These are phyloP conservation scores for Sussaba pulchella DNA, from an alignment of 2,888 invertebrate genomes.

Conservation along the genomic window DNA sequence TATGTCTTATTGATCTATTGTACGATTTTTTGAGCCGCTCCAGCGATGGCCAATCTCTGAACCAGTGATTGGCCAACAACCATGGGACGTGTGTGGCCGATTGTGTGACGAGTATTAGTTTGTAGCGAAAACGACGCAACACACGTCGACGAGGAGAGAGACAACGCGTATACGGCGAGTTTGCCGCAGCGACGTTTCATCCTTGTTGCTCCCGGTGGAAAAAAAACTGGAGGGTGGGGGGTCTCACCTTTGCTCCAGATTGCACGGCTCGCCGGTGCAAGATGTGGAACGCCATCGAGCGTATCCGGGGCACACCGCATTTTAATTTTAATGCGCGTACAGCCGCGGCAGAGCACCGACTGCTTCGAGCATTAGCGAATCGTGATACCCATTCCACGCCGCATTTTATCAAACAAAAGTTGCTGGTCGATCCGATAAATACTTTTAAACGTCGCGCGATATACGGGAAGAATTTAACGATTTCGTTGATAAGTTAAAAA, in stretches of 20 bases:
- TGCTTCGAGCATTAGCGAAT: slow-evolving; percentile 28
- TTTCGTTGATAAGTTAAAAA: no score
- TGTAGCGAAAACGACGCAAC: not conserved
- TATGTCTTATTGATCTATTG: no score
- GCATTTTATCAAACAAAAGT: not conserved
- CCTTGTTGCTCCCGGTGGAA: slow-evolving; percentile 43
- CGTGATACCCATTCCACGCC: slow-evolving; percentile 11
- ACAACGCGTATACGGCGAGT: not conserved
- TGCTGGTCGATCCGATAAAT: no score
- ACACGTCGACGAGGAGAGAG: slow-evolving; percentile 5
- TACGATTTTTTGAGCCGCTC: no score
- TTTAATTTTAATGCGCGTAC: slow-evolving; percentile 70
- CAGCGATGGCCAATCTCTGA: not conserved
- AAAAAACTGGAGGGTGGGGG: slow-evolving; percentile 41
- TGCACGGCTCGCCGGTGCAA: slow-evolving; percentile 67
- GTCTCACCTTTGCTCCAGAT: slow-evolving; percentile 76
- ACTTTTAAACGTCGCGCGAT: no score
- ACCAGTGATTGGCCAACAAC: not conserved
- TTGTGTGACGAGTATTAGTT: not conserved
- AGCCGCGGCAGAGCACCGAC: slow-evolving; percentile 33
- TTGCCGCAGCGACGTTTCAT: slow-evolving; percentile 15
- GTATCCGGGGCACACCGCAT: slow-evolving; percentile 75
- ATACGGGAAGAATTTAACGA: no score
- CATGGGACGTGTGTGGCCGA: no score
- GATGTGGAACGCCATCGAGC: slow-evolving; percentile 74